These are phyloP conservation scores for Dryomyza anilis DNA, from an alignment of 2,888 invertebrate species.

Conservation along the genomic window DNA sequence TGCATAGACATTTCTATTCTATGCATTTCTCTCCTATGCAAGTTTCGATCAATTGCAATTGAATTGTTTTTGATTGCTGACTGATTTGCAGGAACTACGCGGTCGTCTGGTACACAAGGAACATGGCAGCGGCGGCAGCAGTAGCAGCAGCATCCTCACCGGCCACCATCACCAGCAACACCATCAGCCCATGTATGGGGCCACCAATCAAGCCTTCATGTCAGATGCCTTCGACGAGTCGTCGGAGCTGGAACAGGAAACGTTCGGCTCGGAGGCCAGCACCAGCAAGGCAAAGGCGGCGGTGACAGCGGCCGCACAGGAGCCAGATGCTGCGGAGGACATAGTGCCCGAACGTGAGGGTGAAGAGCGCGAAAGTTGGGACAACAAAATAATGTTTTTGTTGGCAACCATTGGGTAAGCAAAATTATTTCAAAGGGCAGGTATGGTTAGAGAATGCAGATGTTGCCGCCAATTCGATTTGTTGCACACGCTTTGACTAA, in stretches of 20 bases:
- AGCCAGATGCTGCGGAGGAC: constrained; percentile 65
- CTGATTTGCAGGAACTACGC: constrained; percentile 67
- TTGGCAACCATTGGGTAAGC: constrained; percentile 82
- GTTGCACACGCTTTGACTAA: background rate
- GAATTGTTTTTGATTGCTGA: background rate
- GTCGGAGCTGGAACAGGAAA: constrained; percentile 51
- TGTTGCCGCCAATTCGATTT: background rate
- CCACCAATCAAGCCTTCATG: constrained; percentile 82
- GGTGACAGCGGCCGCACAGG: constrained; percentile 51
- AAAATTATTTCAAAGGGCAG: background rate
- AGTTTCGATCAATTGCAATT: background rate
- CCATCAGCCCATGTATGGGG: constrained; percentile 73
- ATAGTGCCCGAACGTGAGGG: constrained; percentile 72
- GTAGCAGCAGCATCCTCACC: constrained; percentile 58
- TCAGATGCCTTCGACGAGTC: constrained; percentile 58
- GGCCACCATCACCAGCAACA: constrained; percentile 44
- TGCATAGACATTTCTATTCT: too few species aligned
- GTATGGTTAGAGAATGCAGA: too few species aligned
- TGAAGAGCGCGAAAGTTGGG: constrained; percentile 87
- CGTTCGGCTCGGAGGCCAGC: constrained; percentile 56
- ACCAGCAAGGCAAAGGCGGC: constrained; percentile 48
- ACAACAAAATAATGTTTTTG: constrained; percentile 89
- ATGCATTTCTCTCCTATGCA: too few species aligned
- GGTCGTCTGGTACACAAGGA: constrained; percentile 76
- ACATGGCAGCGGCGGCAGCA: constrained; percentile 75